phyloP scores from a whole-genome alignment of 2,113 vertebrate species.

The Brachirus orientalis region DNA sequence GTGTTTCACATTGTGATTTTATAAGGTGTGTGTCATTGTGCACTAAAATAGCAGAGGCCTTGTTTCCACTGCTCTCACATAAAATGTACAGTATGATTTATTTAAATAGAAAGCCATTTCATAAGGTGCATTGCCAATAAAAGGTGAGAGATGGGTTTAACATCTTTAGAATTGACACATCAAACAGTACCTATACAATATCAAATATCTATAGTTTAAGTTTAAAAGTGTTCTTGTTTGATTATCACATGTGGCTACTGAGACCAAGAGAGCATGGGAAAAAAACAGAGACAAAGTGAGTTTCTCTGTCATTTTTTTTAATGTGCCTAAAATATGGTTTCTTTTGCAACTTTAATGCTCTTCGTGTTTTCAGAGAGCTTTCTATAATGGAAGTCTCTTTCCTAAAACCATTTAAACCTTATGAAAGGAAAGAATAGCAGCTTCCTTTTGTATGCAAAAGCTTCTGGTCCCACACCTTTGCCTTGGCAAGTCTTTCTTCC shows the following conservation, averaged over 20 bases:
- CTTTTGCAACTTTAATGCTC: conserved; percentile 30
- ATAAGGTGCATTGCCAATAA: conserved; percentile 27
- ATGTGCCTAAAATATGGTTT: conserved; percentile 11
- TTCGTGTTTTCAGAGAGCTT: conserved; percentile 50
- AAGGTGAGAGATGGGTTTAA: conserved; percentile 17
- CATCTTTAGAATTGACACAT: conserved; percentile 5
- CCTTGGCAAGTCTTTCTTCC: conserved; percentile 67
- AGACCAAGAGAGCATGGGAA: background rate
- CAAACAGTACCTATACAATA: conserved; percentile 30
- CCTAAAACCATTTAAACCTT: conserved; percentile 61
- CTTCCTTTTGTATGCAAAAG: conserved; percentile 64
- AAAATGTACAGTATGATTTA: conserved; percentile 57
- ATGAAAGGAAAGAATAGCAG: conserved; percentile 67
- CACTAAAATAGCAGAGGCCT: conserved; percentile 57
- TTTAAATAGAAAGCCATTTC: conserved; percentile 67
- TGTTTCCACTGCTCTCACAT: conserved; percentile 50
- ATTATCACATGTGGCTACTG: background rate
- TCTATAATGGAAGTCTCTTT: conserved; percentile 54
- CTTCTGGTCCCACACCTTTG: conserved; percentile 68
- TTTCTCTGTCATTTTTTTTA: background rate
- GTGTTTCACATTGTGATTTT: conserved; percentile 63
- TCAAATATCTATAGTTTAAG: background rate
- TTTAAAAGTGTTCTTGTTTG: background rate
- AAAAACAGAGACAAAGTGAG: background rate
- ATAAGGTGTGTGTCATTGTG: conserved; percentile 50